Percentiles rank a stretch among this genome's conserved stretches.
Evolutionary conservation across 2,797 vertebrate genomes (phyloP).

Genomic region (Silurus aristotelis): DNA sequence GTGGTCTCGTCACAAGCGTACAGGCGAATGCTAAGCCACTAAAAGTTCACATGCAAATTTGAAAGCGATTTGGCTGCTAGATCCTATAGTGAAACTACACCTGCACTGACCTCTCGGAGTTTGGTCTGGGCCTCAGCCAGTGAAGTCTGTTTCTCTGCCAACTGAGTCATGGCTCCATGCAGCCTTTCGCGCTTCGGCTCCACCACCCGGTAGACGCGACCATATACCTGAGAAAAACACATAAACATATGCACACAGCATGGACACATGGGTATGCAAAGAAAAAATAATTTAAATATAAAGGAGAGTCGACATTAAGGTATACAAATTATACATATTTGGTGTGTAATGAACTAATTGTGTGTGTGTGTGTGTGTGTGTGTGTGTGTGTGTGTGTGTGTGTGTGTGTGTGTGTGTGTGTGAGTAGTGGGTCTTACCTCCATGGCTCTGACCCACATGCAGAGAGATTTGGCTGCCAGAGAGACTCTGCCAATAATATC

Average conservation of each 20-base stretch:
- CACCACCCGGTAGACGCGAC: slow-evolving; percentile 80
- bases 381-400: background rate
- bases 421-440: slow-evolving; percentile 71
- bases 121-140: slow-evolving; percentile 82
- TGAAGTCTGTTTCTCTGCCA: slow-evolving; percentile 82
- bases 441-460: slow-evolving; percentile 94
- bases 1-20: background rate
- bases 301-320: background rate
- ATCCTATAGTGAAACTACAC: background rate
- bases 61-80: background rate
- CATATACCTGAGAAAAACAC: slow-evolving; percentile 76
- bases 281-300: background rate
- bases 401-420: background rate
- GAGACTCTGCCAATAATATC: slow-evolving; percentile 88
- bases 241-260: slow-evolving; percentile 26
- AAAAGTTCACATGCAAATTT: background rate
- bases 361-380: too few species aligned
- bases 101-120: slow-evolving; percentile 73
- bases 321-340: background rate
- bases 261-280: background rate
- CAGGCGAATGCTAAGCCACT: background rate
- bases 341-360: background rate
- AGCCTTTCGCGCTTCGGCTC: slow-evolving; percentile 83
- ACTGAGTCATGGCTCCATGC: slow-evolving; percentile 73
- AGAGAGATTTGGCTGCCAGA: slow-evolving; percentile 86